A percentile compares a stretch with the other conserved stretches of the same genome.
Conservation (phyloP, 64 coral and sea anemone species). For the Stichodactyla helianthus region DNA sequence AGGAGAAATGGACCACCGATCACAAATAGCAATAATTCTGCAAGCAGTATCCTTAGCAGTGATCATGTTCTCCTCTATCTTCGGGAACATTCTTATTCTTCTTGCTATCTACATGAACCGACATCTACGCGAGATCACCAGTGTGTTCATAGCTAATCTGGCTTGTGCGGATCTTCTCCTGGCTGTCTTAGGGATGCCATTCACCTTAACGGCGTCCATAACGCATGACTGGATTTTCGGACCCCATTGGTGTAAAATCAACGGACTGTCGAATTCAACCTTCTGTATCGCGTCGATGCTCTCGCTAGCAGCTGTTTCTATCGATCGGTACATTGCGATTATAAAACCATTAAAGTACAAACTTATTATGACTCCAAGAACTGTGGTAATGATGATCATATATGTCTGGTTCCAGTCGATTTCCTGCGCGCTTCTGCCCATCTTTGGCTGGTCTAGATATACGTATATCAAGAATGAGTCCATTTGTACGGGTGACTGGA, state of each 20-base stretch:
- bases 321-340: conserved; percentile 82
- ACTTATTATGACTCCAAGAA: conserved; percentile 60
- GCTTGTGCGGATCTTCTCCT: conserved; percentile 72
- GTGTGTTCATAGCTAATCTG: conserved; percentile 76
- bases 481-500: conserved; percentile 85
- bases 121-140: conserved; percentile 59
- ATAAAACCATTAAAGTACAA: conserved; percentile 81
- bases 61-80: conserved; percentile 66
- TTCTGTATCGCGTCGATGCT: conserved; percentile 91
- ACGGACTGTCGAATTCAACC: conserved; percentile 64
- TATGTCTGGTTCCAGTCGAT: conserved; percentile 79
- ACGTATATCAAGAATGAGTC: conserved; percentile 87
- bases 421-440: conserved; percentile 50
- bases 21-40: neutral
- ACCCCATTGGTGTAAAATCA: conserved; percentile 55
- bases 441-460: conserved; percentile 76
- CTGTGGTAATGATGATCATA: conserved; percentile 40
- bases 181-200: conserved; percentile 78
- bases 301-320: conserved; percentile 63
- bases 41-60: conserved; percentile 55
- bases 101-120: conserved; percentile 62
- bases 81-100: conserved; percentile 78
- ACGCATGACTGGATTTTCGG: conserved; percentile 73
- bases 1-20: neutral
- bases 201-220: conserved; percentile 64